Conservation (phyloP, 92 coral and sea anemone species). For the Palythoa heliodiscus region DNA sequence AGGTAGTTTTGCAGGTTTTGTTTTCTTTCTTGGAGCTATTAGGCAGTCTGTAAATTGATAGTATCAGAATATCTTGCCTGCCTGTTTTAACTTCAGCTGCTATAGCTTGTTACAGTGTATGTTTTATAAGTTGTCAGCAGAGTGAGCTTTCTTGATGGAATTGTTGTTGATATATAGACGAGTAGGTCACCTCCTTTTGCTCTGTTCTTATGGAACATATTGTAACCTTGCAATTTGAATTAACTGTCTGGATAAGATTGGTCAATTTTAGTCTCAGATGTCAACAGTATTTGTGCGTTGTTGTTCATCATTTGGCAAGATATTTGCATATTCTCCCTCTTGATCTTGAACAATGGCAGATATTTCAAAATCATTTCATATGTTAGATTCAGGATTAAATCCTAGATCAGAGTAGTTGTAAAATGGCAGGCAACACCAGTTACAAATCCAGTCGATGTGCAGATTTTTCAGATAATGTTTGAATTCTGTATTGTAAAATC, state of each 20-base stretch:
- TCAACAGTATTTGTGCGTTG: constrained; percentile 31
- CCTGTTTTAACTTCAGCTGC: constrained; percentile 21
- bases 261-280: constrained; percentile 52
- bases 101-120: constrained; percentile 1
- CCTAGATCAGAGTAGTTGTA: constrained; percentile 19
- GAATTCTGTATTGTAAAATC: constrained; percentile 42
- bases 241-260: constrained; percentile 43
- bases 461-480: constrained; percentile 53
- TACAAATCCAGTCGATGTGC: constrained; percentile 51
- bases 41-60: constrained; percentile 35
- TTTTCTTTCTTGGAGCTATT: not conserved
- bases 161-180: constrained; percentile 24
- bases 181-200: constrained; percentile 48
- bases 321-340: constrained; percentile 34
- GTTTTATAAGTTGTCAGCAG: constrained; percentile 29
- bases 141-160: constrained; percentile 15
- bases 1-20: constrained; percentile 17
- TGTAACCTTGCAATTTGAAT: constrained; percentile 38
- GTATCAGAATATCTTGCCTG: not conserved
- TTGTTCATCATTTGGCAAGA: not conserved
- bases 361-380: constrained; percentile 32
- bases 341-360: constrained; percentile 33
- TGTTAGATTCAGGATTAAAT: constrained; percentile 32
- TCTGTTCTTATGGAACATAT: constrained; percentile 44
- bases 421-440: constrained; percentile 48